Percentiles rank a stretch among this genome's conserved stretches.
phyloP scores from a whole-genome alignment of 2,888 invertebrate species.

The Eledone cirrhosa region DNA sequence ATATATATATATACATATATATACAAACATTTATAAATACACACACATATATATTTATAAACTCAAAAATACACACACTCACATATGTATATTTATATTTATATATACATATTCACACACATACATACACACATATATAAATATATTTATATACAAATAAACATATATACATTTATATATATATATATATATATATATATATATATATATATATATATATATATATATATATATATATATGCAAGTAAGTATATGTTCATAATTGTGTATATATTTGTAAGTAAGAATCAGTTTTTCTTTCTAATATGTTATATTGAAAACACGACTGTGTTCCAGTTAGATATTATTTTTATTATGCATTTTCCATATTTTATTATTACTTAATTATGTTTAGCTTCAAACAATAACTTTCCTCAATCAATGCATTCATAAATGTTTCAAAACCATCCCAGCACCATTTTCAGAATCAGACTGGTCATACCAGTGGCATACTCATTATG shows the following conservation, averaged over 20 bases:
- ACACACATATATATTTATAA: not conserved
- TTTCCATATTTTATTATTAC: too few relatives aligned
- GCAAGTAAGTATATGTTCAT: not conserved
- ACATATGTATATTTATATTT: not conserved
- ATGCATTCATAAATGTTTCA: too few relatives aligned
- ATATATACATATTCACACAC: not conserved
- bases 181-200: constrained; percentile 1
- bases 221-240: constrained; percentile 16
- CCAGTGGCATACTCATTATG: too few relatives aligned
- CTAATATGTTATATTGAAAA: too few relatives aligned
- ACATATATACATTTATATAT: not conserved
- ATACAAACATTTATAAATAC: not conserved
- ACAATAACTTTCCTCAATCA: too few relatives aligned
- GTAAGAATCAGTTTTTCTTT: too few relatives aligned
- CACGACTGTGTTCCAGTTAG: too few relatives aligned
- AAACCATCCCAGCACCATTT: too few relatives aligned
- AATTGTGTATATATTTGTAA: not conserved
- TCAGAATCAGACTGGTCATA: too few relatives aligned
- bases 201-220: constrained; percentile 4
- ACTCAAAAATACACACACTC: too few relatives aligned
- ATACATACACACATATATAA: not conserved
- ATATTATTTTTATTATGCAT: too few relatives aligned
- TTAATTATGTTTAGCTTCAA: too few relatives aligned
- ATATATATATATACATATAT: not conserved
- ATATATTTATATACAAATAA: not conserved